These are phyloP conservation scores for Drosophila ohnishii DNA, from an alignment of 1,140 invertebrate species.

Conservation along the genomic window DNA sequence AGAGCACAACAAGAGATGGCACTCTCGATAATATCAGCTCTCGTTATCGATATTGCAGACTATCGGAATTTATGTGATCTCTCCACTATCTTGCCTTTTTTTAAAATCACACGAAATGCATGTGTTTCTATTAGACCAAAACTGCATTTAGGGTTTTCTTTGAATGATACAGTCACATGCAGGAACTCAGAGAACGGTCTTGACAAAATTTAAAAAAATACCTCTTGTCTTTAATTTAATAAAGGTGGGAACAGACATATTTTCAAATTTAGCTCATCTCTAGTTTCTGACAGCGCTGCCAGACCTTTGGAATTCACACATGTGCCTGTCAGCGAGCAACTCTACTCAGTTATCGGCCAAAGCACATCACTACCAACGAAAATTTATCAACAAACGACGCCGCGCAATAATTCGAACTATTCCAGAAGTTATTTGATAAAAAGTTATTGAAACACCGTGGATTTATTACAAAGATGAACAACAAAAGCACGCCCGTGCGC, in stretches of 20 bases:
- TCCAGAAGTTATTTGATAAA: slow-evolving; percentile 31
- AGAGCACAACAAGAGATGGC: too few relatives aligned
- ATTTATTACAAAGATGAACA: slow-evolving; percentile 53
- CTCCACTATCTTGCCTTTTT: not conserved
- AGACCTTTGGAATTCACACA: not conserved
- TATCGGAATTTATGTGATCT: not conserved
- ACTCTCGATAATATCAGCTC: not conserved
- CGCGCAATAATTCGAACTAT: slow-evolving; percentile 68
- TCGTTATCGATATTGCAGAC: not conserved
- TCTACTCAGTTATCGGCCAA: slow-evolving; percentile 35
- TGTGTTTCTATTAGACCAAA: too few relatives aligned
- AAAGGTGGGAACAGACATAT: too few relatives aligned
- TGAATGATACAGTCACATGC: too few relatives aligned
- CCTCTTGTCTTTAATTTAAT: not conserved
- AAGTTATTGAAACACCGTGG: slow-evolving; percentile 3
- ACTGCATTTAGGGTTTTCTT: too few relatives aligned
- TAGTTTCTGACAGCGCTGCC: not conserved
- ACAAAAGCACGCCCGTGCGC: slow-evolving; percentile 69
- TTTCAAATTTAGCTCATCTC: not conserved
- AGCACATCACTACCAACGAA: slow-evolving; percentile 46
- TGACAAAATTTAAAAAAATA: too few relatives aligned
- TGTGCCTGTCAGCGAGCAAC: slow-evolving; percentile 14
- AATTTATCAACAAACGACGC: slow-evolving; percentile 74
- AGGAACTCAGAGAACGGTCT: too few relatives aligned
- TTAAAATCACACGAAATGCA: too few relatives aligned